A percentile compares a stretch with the other conserved stretches of the same genome.
Evolutionary conservation across 2,113 vertebrate genomes (phyloP).

Genomic region (Montifringilla adamsi): DNA sequence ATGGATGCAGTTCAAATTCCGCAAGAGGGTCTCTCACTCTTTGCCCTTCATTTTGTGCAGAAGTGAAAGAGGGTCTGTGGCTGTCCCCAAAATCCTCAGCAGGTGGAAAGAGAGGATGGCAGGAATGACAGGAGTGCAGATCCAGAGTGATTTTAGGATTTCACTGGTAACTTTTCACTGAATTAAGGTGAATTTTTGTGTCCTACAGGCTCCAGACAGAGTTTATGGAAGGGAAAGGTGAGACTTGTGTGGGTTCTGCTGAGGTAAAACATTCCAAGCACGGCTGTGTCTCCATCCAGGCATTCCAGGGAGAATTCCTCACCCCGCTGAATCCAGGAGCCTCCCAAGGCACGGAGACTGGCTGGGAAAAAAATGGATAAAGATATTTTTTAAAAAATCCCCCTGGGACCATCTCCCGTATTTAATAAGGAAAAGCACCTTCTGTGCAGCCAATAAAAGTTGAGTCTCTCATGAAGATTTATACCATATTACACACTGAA

Average conservation of each 20-base stretch:
- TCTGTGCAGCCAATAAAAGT: constrained; percentile 69
- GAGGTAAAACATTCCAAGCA: neutral
- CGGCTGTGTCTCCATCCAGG: neutral
- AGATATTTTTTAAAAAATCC: constrained; percentile 43
- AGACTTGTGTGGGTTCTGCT: neutral
- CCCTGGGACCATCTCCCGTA: neutral
- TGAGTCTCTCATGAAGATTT: constrained; percentile 69
- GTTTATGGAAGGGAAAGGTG: neutral
- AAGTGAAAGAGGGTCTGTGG: neutral
- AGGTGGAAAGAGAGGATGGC: neutral
- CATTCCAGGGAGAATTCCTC: neutral
- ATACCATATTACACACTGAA: constrained; percentile 65
- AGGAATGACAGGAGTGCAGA: neutral
- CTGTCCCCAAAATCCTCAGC: neutral
- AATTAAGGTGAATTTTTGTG: neutral
- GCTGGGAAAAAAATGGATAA: constrained; percentile 38
- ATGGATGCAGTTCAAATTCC: neutral
- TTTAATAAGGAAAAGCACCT: constrained; percentile 71
- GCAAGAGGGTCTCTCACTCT: neutral
- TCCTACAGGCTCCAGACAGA: neutral
- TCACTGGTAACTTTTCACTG: neutral
- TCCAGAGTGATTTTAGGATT: neutral
- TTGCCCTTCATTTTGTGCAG: neutral
- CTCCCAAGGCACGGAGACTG: neutral
- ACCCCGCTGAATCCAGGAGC: neutral